These are phyloP conservation scores for Numenius phaeopus DNA, from an alignment of 2,797 vertebrate genomes.

Conservation along the genomic window DNA sequence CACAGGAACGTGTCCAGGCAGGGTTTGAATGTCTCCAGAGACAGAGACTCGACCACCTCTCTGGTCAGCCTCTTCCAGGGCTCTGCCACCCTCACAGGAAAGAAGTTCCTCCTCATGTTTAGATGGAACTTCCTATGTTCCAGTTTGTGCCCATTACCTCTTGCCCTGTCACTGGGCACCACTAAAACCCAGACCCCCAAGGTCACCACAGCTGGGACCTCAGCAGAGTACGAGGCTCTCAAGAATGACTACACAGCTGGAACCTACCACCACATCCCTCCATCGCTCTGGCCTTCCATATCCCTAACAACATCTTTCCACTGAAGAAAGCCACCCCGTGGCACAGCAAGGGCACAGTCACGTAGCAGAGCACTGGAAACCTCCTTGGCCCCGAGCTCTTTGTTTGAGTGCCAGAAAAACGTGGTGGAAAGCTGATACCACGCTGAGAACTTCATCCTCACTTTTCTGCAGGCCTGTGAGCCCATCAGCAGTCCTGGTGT, in stretches of 20 bases:
- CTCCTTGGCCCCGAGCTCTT: not conserved
- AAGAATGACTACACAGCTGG: not conserved
- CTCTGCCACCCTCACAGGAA: too few species aligned
- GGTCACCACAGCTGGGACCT: not conserved
- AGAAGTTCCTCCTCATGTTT: too few species aligned
- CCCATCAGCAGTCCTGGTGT: conserved; percentile 61
- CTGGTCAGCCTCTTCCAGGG: too few species aligned
- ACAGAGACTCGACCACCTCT: too few species aligned
- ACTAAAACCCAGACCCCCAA: not conserved
- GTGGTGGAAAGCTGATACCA: not conserved
- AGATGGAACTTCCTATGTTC: too few species aligned
- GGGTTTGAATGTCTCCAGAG: too few species aligned
- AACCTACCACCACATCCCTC: not conserved
- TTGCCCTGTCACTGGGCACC: too few species aligned
- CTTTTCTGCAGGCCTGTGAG: conserved; percentile 50
- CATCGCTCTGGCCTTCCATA: not conserved
- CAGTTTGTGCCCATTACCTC: too few species aligned
- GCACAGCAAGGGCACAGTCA: not conserved
- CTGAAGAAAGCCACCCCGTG: not conserved
- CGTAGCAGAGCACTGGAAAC: not conserved
- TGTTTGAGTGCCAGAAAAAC: not conserved
- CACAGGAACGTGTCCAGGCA: too few species aligned
- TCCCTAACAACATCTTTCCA: not conserved
- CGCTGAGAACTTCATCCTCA: conserved; percentile 6
- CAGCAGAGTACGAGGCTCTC: not conserved